Base-by-base conservation (phyloP, 2,113 vertebrate genomes). In the Bungarus multicinctus region DNA sequence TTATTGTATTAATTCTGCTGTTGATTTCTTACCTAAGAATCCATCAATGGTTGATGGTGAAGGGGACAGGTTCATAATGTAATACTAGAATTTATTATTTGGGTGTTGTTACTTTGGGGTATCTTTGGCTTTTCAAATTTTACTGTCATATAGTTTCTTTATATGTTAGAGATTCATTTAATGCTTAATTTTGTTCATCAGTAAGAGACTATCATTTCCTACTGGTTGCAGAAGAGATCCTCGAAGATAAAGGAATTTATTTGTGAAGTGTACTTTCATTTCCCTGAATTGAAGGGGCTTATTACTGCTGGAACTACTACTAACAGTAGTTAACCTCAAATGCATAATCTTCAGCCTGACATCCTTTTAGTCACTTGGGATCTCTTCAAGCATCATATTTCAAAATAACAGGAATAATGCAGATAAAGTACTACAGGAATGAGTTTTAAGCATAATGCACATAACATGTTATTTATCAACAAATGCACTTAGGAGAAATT, bases 201-300 rank as follows among this genome's bases (percentile, higher is more conserved):
- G 8, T 81, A 94, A 95, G 91, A 39, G 2, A 90, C 88, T 89
- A 57, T 69, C 64, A 88, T 92, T 64, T 45, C 93, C 55, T 39
- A 88, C 34, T 0, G 4, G 89, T 5, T 64, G 93, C 4, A 81
- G 87, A 69, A 25, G 34, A 88, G 89, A 93, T 23, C 87, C 91
- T 86, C 87, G 52, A 93, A 90, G 45, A 85, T 92, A 85, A 96
- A 94, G 54, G 64, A 2, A 87, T 91, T 93, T 54, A 39, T 91
- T 86, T 54, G 64, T 89, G 87, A 92, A 94, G 39, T 87, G 74
- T 92, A 69, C 45, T 89, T 64, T 86, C 47, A 86, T 89, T 86
- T 45, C 87, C 34, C 25, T 55, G 50, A 81, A 64, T 88, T 55
- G 60, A 58, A 91, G 11, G 27, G 43, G 27, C 87, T 89, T 93